Evolutionary conservation across 92 coral and sea anemone genomes (phyloP), one percentile per base, ranked within the genome.

Genomic region (Meandrina meandrites): DNA sequence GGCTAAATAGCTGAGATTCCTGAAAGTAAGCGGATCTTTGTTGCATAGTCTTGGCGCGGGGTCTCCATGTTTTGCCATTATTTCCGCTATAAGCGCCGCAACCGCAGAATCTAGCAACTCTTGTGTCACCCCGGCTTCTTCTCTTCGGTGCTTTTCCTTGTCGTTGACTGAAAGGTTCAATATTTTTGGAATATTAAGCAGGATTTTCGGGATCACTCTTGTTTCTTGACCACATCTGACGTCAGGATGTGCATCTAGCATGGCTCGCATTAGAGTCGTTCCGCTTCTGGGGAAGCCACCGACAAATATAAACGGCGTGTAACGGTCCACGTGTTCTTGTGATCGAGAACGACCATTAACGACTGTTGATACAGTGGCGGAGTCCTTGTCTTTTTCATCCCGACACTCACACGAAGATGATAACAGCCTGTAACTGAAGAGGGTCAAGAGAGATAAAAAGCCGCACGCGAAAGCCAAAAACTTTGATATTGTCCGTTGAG

Each of bases 281-380:
- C 99, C 99, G 73, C 99, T 97, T 18, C 99, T 86, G 19, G 99
- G 99, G 91, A 93, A 92, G 45, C 99, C 99, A 5, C 99, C 99
- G 17, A 97, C 95, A 45, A 97, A 97, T 31, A 97, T 85, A 27
- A 97, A 82, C n/a, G 98, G 94, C 72, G 90, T 88, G 56, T 77
- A 75, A 54, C 95, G 90, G 84, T 94, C 93, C 89, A 86, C 87
- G 72, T 74, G 80, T 30, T n/a, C 36, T 19, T 47, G 34, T 1
- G 56, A 56, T 40, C 75, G 75, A 48, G 88, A 8, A 4, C 3
- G 27, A 45, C 30, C 82, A 47, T 85, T 58, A 32, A 35, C 22
- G n/a, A 30, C 45, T 21, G 75, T 76, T 40, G 82, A 76, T 54
- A 31, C 83, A 31, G 53, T 64, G 50, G 60, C 67, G 47, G 51